Evolutionary conservation across 2,113 vertebrate genomes (phyloP).

Genomic region (Myotis brandtii): DNA sequence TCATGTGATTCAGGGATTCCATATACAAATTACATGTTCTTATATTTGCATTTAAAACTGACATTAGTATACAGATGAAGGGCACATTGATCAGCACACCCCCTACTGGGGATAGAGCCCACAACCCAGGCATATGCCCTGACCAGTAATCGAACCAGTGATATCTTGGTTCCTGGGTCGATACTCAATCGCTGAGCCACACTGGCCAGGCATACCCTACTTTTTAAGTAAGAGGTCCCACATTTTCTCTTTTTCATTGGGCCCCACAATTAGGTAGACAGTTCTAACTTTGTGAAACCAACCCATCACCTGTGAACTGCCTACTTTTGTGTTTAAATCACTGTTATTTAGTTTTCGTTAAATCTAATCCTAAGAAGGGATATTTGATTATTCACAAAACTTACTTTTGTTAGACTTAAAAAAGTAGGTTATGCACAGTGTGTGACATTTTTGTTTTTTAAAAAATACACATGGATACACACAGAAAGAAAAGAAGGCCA

Average conservation of each 20-base stretch:
- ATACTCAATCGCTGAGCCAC: too few species aligned
- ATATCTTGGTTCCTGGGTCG: too few species aligned
- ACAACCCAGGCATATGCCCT: too few species aligned
- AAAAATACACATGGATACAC: not conserved
- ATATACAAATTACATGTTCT: not conserved
- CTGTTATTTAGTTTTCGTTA: not conserved
- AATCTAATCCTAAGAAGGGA: not conserved
- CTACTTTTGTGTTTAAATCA: not conserved
- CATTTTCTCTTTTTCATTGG: not conserved
- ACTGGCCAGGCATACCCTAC: not conserved
- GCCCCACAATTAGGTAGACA: not conserved
- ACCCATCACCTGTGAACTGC: not conserved
- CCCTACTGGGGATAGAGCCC: too few species aligned
- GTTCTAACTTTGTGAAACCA: not conserved
- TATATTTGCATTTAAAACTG: slow-evolving; percentile 14
- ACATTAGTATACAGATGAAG: not conserved
- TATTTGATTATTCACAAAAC: not conserved
- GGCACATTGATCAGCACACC: not conserved
- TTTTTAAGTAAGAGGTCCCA: not conserved
- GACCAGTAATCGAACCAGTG: too few species aligned
- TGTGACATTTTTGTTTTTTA: not conserved
- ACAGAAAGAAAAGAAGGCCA: not conserved
- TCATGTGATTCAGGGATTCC: not conserved
- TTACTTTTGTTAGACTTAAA: not conserved
- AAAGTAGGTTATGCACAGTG: not conserved